These are phyloP conservation scores for Epinotia nisella DNA, from an alignment of 2,888 invertebrate genomes.

Conservation along the genomic window DNA sequence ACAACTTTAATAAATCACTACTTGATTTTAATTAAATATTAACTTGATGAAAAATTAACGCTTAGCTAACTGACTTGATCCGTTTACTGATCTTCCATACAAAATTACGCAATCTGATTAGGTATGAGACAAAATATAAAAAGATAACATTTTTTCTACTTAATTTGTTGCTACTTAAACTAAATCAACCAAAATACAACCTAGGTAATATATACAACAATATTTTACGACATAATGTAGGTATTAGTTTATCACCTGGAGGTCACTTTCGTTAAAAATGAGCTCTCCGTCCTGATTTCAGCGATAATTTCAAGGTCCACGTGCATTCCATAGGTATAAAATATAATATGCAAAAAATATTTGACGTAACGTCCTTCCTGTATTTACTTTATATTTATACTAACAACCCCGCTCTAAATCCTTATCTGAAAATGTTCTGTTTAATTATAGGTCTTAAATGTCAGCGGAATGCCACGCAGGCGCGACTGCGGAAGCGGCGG, in stretches of 20 bases:
- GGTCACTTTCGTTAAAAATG: neutral
- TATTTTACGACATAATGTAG: constrained; percentile 7
- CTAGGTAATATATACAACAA: constrained; percentile 15
- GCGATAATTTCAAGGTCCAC: neutral
- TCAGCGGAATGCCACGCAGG: neutral
- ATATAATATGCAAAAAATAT: constrained; percentile 22
- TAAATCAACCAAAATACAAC: constrained; percentile 13
- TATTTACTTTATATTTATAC: neutral
- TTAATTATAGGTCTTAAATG: neutral
- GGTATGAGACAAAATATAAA: neutral
- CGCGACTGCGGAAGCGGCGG: neutral
- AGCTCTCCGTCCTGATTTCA: neutral
- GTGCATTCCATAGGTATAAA: neutral
- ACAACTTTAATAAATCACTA: constrained; percentile 31
- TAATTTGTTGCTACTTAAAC: constrained; percentile 12
- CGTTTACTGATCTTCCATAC: neutral
- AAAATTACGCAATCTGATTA: constrained; percentile 4
- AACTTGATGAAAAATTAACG: constrained; percentile 2
- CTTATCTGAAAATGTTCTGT: constrained; percentile 4
- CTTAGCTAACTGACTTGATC: constrained; percentile 1
- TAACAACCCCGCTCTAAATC: neutral
- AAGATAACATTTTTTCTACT: neutral
- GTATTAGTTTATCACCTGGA: neutral
- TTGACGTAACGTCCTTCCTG: neutral
- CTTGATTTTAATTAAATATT: constrained; percentile 21